These are phyloP conservation scores for Campoletis raptor DNA, from an alignment of 2,888 invertebrate species.

Conservation along the genomic window DNA sequence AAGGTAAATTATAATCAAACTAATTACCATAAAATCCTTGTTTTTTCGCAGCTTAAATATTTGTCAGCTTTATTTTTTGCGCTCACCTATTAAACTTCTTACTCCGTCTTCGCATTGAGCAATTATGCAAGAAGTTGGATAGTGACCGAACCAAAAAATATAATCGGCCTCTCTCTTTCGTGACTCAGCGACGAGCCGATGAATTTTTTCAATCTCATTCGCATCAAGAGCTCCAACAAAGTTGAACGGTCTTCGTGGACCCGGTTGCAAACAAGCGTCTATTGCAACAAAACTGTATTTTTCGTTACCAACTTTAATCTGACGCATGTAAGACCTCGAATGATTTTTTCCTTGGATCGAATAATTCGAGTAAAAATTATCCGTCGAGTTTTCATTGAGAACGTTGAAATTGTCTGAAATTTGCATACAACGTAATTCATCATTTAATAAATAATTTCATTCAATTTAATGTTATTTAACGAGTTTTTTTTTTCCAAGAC, in stretches of 20 bases:
- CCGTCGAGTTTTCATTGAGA: slow-evolving; percentile 88
- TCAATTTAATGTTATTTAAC: not conserved
- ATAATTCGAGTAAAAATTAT: slow-evolving; percentile 92
- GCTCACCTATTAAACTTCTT: slow-evolving; percentile 82
- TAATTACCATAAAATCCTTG: not conserved
- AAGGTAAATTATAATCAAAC: not conserved
- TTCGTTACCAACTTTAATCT: slow-evolving; percentile 86
- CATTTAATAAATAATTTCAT: too few relatives aligned
- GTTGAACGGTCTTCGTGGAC: slow-evolving; percentile 95
- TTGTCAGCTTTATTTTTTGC: slow-evolving; percentile 2
- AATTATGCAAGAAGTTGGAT: slow-evolving; percentile 95
- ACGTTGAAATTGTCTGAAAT: slow-evolving; percentile 96
- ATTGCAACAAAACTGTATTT: slow-evolving; percentile 93
- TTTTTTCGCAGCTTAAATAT: not conserved
- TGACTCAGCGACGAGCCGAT: slow-evolving; percentile 87
- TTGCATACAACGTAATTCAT: not conserved
- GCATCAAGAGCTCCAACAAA: slow-evolving; percentile 92
- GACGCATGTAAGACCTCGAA: slow-evolving; percentile 91
- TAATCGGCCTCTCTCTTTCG: slow-evolving; percentile 86
- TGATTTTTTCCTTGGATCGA: slow-evolving; percentile 91
- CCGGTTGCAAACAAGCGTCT: slow-evolving; percentile 95
- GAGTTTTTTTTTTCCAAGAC: not conserved
- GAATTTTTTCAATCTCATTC: slow-evolving; percentile 87
- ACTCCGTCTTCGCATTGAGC: slow-evolving; percentile 86
- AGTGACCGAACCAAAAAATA: slow-evolving; percentile 95